Base-by-base conservation (phyloP, 2,797 vertebrate genomes). In the Hephaestus fuliginosus region DNA sequence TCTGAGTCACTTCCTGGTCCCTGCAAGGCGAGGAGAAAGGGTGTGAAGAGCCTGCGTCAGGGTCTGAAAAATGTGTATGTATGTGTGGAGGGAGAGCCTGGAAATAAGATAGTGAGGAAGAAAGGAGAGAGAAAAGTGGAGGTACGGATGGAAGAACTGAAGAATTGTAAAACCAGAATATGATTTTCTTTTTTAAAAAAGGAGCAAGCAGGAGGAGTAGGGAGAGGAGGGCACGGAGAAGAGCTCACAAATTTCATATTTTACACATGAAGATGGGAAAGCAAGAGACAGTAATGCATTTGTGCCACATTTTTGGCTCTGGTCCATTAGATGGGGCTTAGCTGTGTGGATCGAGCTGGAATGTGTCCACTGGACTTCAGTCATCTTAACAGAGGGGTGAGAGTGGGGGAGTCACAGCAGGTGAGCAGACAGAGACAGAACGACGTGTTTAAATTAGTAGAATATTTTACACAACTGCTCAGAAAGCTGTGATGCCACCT, bases 1-100 rank as follows among this genome's bases (percentile, higher is more conserved):
- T 80, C 62, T 71, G 51, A 76, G 20, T 52, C 62, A 57, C 68
- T 85, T 80, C 78, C 72, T 86, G 57, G 30, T 71, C 20, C 43
- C 49, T 49, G 43, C 56, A 62, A 52, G 6, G 48, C 48, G 11
- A 49, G 33, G 39, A 48, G 58, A 74, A 70, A 70, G 11, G 70
- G 1, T 22, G 28, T 33, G 71, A 44, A 62, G 48, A 49, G 30
- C 25, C 2, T 46, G 18, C 76, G 51, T 56, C 7, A 0, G 56
- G 20, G 39, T 60, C 41, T 75, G 52, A 39, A n/a, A 36, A 25
- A 25, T 20, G 49, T 55, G 39, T 43, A 43, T 53, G 25, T 46
- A 14, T 49, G 28, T 44, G 20, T 25, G 15, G 14, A 46, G 44
- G 5, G 44, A 46, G 44, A 46, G 44, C 5, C 44, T 46, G 48